Evolutionary conservation across 2,113 vertebrate genomes (phyloP), one percentile per base, ranked within the genome.

Genomic region (Alces alces): DNA sequence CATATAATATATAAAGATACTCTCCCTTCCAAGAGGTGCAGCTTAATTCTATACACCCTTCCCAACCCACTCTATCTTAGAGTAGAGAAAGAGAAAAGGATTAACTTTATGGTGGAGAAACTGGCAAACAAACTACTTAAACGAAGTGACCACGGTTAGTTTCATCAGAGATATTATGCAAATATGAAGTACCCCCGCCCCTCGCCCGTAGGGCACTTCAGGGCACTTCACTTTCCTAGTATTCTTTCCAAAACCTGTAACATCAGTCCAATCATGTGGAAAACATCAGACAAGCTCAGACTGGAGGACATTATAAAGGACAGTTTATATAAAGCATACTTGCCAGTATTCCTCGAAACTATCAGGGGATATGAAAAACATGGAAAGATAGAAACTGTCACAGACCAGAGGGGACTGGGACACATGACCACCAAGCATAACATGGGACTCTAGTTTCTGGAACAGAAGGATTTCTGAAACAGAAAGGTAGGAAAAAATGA

Each of bases 401-500:
- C 10, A 85, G 76, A 50, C 5, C 55, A 76, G 33, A 93, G 30
- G 11, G 64, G 27, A 73, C 1, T 36, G 47, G 43, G 36, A 80
- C 8, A 76, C 17, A 89, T 7, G 25, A 92, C 33, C 70, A 84
- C 54, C 64, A 79, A 52, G 66, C 16, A 5, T 84, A 28, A 79
- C 33, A 23, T 36, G 43, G 57, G 33, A 39, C 16, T 45, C 30
- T 28, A 28, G 70, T 47, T 78, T 86, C 78, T 64, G 47, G 30
- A 94, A 93, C 11, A 93, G 58, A 92, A 54, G 78, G 70, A 43
- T 15, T 76, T 76, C 39, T 76, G 39, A 43, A 39, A 76, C 23
- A 76, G 70, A 27, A 93, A 57, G 89, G 61, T 57, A 78, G 39
- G 25, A 93, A 92, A 55, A 89, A 73, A 50, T 54, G 60, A 52